Evolutionary conservation across 2,888 invertebrate species (phyloP).

Genomic region (Resseliella maxima): DNA sequence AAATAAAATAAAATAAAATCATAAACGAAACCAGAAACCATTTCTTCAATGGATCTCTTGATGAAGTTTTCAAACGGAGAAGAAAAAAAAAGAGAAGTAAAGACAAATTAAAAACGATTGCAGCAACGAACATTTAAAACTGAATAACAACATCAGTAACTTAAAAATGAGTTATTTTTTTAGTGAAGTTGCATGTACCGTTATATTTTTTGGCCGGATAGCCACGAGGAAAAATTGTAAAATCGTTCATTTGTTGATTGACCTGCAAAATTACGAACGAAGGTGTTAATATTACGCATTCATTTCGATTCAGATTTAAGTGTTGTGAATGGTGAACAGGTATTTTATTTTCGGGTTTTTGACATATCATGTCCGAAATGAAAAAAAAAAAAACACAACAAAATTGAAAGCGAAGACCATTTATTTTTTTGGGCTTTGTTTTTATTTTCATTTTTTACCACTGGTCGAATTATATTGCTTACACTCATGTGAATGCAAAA

Average conservation of each 20-base stretch:
- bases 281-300: neutral
- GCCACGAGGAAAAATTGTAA: neutral
- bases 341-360: conserved; percentile 16
- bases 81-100: neutral
- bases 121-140: neutral
- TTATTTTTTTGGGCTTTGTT: neutral
- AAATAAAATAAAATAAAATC: neutral
- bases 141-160: too few relatives aligned
- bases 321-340: neutral
- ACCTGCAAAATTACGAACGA: neutral
- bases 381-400: neutral
- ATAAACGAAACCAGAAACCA: conserved; percentile 11
- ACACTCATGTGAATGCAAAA: neutral
- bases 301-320: neutral
- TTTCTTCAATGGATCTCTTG: conserved; percentile 1
- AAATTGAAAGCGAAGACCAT: neutral
- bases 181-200: neutral
- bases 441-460: neutral
- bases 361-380: neutral
- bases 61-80: neutral
- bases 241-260: neutral
- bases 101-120: neutral
- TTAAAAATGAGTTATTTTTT: neutral
- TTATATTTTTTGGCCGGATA: neutral
- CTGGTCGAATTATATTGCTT: too few relatives aligned